Percentiles rank a stretch among this genome's conserved stretches.
Conservation (phyloP, 92 coral and sea anemone genomes). For the Galaxea fascicularis region DNA sequence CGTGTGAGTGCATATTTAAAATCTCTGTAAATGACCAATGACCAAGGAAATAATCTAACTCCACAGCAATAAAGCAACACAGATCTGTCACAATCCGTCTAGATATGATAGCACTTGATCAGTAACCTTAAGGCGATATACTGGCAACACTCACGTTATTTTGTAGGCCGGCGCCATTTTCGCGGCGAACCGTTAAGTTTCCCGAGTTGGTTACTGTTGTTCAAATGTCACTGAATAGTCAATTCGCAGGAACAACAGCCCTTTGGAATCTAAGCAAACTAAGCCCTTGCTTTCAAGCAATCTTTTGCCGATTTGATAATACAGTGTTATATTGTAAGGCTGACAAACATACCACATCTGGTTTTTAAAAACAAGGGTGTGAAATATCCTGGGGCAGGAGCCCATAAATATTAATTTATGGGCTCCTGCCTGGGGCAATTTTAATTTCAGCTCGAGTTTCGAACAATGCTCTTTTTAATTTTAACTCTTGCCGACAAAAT, state of each 20-base stretch:
- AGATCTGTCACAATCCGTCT: too few relatives aligned
- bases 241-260: neutral
- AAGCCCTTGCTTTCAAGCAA: neutral
- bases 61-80: neutral
- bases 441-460: constrained; percentile 20
- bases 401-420: too few relatives aligned
- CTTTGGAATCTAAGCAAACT: neutral
- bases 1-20: neutral
- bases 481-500: constrained; percentile 33
- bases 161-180: neutral
- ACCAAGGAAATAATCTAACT: neutral
- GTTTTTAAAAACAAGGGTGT: constrained; percentile 1
- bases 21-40: neutral
- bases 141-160: constrained; percentile 2
- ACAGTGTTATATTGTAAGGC: neutral
- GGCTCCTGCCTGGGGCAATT: constrained; percentile 40
- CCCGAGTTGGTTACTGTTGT: neutral
- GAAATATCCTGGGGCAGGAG: neutral
- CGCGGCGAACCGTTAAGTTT: neutral
- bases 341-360: neutral
- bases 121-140: constrained; percentile 19
- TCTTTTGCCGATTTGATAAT: constrained; percentile 7
- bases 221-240: neutral
- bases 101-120: neutral
- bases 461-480: constrained; percentile 37